phyloP scores from a whole-genome alignment of 2,888 invertebrate species.

The Caenorhabditis sp. region DNA sequence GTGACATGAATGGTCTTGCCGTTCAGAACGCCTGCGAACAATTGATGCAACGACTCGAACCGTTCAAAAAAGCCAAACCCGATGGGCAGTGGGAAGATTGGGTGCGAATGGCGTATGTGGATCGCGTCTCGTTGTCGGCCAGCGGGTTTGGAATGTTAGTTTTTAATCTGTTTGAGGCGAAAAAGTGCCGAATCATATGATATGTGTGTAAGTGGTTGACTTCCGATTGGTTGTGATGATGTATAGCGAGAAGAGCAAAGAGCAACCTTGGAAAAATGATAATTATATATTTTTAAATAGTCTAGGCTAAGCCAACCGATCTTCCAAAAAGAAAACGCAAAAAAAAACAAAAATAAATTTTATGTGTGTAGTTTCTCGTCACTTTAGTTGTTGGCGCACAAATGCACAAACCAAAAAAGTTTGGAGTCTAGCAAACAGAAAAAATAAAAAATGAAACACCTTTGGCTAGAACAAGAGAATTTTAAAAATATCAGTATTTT shows the following conservation, averaged over 20 bases:
- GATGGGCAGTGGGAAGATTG: conserved; percentile 84
- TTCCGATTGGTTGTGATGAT: background rate
- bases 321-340: too few relatives aligned
- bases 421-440: too few relatives aligned
- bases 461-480: too few relatives aligned
- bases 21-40: conserved; percentile 82
- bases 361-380: too few relatives aligned
- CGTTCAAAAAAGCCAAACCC: conserved; percentile 81
- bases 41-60: conserved; percentile 80
- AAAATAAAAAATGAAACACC: too few relatives aligned
- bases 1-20: conserved; percentile 91
- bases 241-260: background rate
- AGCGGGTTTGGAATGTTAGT: conserved; percentile 80
- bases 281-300: too few relatives aligned
- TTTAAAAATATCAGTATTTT: too few relatives aligned
- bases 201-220: background rate
- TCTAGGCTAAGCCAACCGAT: too few relatives aligned
- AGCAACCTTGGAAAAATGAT: background rate
- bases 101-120: conserved; percentile 81
- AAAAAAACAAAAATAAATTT: too few relatives aligned
- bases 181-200: too few relatives aligned
- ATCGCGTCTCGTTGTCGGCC: conserved; percentile 82
- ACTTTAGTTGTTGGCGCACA: too few relatives aligned
- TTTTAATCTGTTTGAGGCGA: conserved; percentile 3
- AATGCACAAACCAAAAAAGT: too few relatives aligned